phyloP scores from a whole-genome alignment of 2,113 vertebrate species.

The Noturus placidus region DNA sequence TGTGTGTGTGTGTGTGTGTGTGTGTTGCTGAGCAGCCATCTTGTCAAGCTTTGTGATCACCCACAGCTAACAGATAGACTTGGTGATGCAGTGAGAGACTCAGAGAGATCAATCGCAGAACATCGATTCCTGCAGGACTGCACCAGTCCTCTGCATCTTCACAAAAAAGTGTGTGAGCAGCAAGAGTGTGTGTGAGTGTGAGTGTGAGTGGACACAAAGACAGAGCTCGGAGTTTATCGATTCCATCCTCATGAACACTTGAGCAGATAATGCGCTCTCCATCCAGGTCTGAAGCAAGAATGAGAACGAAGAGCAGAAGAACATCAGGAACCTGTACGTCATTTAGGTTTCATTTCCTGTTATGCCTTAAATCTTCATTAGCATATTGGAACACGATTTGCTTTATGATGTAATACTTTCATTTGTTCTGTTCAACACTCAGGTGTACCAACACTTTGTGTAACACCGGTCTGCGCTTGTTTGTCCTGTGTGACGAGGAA shows the following conservation, averaged over 20 bases:
- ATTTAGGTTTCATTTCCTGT: not conserved
- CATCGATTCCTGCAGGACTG: conserved; percentile 17
- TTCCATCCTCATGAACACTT: conserved; percentile 24
- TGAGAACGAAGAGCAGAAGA: not conserved
- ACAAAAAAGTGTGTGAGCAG: not conserved
- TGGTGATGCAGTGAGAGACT: not conserved
- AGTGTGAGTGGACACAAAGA: not conserved
- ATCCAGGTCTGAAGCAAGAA: not conserved
- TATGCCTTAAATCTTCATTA: not conserved
- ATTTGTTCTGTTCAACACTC: not conserved
- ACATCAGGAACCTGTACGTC: not conserved
- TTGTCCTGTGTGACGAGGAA: conserved; percentile 52
- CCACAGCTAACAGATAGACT: conserved; percentile 26
- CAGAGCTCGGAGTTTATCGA: conserved; percentile 13
- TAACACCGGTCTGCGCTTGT: not conserved
- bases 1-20: conserved; percentile 4
- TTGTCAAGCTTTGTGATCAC: conserved; percentile 4
- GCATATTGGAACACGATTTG: not conserved
- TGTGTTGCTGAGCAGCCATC: conserved; percentile 22
- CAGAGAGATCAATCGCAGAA: conserved; percentile 31
- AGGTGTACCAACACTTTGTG: not conserved
- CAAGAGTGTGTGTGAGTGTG: not conserved
- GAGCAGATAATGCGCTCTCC: conserved; percentile 31
- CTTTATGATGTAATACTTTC: not conserved
- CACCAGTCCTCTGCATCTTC: conserved; percentile 12